Conservation (phyloP, 1,140 invertebrate species). For the Drosophila dunni region DNA sequence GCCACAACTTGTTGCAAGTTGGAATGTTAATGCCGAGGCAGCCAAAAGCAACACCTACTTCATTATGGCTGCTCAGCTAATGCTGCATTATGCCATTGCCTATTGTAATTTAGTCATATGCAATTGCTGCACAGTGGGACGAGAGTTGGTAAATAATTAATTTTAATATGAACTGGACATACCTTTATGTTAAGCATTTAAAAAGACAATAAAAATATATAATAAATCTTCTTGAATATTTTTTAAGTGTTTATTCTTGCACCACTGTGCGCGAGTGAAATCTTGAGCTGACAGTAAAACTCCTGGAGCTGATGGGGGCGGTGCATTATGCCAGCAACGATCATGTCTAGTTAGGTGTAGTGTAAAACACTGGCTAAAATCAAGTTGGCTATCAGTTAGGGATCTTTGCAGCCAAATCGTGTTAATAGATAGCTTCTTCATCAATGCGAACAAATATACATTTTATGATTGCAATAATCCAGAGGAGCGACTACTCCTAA, state of each 20-base stretch:
- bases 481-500: conserved; percentile 33
- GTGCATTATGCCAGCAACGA: conserved; percentile 71
- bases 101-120: conserved; percentile 46
- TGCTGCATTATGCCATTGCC: conserved; percentile 55
- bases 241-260: background rate
- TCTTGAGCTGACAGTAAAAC: conserved; percentile 33
- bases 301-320: conserved; percentile 4
- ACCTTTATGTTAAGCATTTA: too few relatives aligned
- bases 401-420: conserved; percentile 45
- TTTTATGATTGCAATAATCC: conserved; percentile 76
- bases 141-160: too few relatives aligned
- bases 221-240: background rate
- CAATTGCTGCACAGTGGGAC: conserved; percentile 46
- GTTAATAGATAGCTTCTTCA: conserved; percentile 64
- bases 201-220: background rate
- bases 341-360: conserved; percentile 62
- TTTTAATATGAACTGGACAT: too few relatives aligned
- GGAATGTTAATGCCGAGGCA: conserved; percentile 51
- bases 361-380: conserved; percentile 25
- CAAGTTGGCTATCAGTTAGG: conserved; percentile 11
- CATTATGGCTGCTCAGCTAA: conserved; percentile 59
- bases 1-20: conserved; percentile 8
- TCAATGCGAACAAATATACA: conserved; percentile 60
- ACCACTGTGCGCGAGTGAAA: conserved; percentile 27
- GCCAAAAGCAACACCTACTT: conserved; percentile 69